Evolutionary conservation across 2,113 vertebrate genomes (phyloP), one percentile per base, ranked within the genome.

Genomic region (Ursus arctos): DNA sequence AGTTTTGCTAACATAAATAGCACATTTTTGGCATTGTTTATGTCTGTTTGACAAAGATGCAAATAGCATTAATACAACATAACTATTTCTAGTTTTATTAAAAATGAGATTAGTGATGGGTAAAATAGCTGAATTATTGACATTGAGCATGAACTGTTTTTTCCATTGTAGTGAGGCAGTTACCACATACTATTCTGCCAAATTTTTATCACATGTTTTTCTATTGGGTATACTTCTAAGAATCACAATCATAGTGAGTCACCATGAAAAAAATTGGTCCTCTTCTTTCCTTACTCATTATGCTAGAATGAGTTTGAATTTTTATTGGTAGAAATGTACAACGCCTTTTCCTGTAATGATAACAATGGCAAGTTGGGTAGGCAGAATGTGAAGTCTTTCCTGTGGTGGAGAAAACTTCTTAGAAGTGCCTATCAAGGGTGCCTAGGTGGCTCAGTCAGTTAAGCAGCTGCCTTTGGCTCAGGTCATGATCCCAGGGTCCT

Each of bases 71-170:
- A 88, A 43, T 13, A 82, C 1, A 81, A 65, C 53, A 82, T n/a
- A 88, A 76, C 26, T n/a, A 40, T 92, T 97, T 51, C 31, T 92
- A 67, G 57, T 91, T 81, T 95, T 91, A 81, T 85, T 97, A 74
- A 72, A 95, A 95, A 95, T 95, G 31, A 88, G 26, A 86, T 94
- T 88, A 89, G 7, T 63, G 91, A 81, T 80, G 21, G 49, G 18
- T 86, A 91, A 97, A 94, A 92, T 57, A 81, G n/a, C 71, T 82
- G 31, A 82, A 90, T 92, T 95, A 63, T 53, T 93, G 33, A 16
- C 22, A 80, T n/a, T 55, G 40, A 96, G 12, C 33, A 82, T 40
- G 16, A 88, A 55, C n/a, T 91, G 4, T 49, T 86, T 77, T 88
- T 89, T 47, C 83, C 22, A 77, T 28, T 61, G 36, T 57, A 24